Evolutionary conservation across 2,113 vertebrate species (phyloP), one percentile per base, ranked within the genome.

Genomic region (Alligator mississippiensis): DNA sequence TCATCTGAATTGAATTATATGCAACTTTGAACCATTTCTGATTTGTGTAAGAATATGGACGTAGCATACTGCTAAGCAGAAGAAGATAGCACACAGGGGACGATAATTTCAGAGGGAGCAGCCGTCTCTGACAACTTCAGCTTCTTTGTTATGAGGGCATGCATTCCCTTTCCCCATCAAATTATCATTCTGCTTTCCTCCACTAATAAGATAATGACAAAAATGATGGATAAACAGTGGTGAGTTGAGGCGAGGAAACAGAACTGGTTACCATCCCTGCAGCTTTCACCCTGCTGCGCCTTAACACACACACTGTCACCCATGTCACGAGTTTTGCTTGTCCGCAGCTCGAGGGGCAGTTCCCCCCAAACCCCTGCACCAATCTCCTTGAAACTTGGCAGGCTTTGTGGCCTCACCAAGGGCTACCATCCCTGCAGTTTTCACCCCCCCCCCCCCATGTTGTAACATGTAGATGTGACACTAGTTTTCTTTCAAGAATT

Each of bases 31-130:
- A 47, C 47, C 9, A 47, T 54, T 34, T 58, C 83, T 81, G 83
- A 85, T 70, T 86, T 85, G 60, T 85, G 60, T 80, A 90, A 85
- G 77, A 80, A 30, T 75, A 90, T 80, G 68, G 60, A 81, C 28
- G 60, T 75, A 60, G 77, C 30, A 27, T 62, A 27, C 57, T 90
- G 82, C 55, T 34, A 75, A 84, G 6, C 27, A 83, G 55, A 18
- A 28, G n/a, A 60, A 81, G 57, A 28, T 68, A 68, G 30, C 24
- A 19, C 24, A 10, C 19, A 22, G 63, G n/a, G 57, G 14, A 22
- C 21, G 61, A 19, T 38, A 4, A 11, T 38, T 74, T 72, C 19
- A 38, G 68, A 38, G 38, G 68, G 30, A 34, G 19, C 16, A 30
- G 66, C 66, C 17, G 10, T 30, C n/a, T 19, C 16, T 2, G n/a